Percentiles rank a stretch among this genome's conserved stretches.
phyloP scores from a whole-genome alignment of 64 coral and sea anemone genomes.

The Montipora foliosa region DNA sequence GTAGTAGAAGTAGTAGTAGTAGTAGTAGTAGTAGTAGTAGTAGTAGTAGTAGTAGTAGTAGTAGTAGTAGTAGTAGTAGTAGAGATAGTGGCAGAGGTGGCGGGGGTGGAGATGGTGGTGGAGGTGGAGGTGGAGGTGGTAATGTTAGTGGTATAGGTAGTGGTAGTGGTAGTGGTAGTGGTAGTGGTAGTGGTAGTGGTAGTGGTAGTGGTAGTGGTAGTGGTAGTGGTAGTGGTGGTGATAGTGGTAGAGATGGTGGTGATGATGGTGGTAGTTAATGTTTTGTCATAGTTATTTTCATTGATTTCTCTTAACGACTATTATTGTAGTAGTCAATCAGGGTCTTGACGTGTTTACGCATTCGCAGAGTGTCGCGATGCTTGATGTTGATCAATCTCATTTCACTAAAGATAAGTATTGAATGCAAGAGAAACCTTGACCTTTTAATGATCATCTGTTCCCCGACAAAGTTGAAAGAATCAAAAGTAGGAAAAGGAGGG shows the following conservation, averaged over 20 bases:
- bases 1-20: no score
- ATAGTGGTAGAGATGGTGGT: background rate
- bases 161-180: background rate
- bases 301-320: background rate
- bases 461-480: no score
- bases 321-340: background rate
- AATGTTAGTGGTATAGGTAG: background rate
- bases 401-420: no score
- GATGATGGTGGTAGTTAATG: background rate
- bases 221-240: background rate
- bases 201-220: background rate
- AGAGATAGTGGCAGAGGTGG: background rate
- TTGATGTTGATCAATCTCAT: no score
- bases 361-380: background rate
- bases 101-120: background rate
- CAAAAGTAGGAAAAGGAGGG: no score
- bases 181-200: background rate
- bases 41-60: no score
- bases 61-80: no score
- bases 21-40: no score
- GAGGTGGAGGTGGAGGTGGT: background rate
- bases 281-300: background rate
- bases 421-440: no score
- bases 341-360: background rate
- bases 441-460: no score